Conservation (phyloP, 2,113 vertebrate species). For the Bucco capensis region DNA sequence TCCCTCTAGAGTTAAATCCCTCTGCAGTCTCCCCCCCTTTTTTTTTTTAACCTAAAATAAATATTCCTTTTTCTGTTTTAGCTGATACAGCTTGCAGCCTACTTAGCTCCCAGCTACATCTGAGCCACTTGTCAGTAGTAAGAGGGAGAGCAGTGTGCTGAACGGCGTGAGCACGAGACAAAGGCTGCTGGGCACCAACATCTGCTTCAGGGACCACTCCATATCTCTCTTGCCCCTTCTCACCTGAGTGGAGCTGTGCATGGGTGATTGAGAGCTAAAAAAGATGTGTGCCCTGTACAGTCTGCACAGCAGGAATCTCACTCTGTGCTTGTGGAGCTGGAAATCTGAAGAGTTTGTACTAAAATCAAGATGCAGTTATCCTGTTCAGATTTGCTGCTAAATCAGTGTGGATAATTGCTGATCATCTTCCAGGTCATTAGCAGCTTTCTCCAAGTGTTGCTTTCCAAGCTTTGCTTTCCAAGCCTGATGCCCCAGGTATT, state of each 20-base stretch:
- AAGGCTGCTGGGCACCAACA: not conserved
- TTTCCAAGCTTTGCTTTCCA: not conserved
- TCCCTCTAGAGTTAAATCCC: not conserved
- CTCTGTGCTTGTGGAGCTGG: not conserved
- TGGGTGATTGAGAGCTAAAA: not conserved
- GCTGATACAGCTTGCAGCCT: not conserved
- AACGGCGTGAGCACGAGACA: not conserved
- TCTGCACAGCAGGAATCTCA: not conserved
- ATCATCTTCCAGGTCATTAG: not conserved
- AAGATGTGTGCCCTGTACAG: not conserved
- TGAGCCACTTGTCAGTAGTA: not conserved
- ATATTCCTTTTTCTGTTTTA: not conserved
- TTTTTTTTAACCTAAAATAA: not conserved
- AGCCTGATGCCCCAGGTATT: not conserved
- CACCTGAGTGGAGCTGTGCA: not conserved
- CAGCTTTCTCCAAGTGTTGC: not conserved
- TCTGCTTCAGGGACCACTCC: slow-evolving; percentile 9
- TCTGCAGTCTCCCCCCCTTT: not conserved
- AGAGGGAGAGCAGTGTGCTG: not conserved
- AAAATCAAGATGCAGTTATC: not conserved
- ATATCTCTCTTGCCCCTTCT: not conserved
- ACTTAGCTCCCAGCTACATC: not conserved
- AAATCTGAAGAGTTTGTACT: not conserved
- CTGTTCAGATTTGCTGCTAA: not conserved
- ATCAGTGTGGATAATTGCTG: not conserved